A percentile compares a stretch with the other conserved stretches of the same genome.
Evolutionary conservation across 2,888 invertebrate genomes (phyloP).

Genomic region (Aspidiotus rigidus): DNA sequence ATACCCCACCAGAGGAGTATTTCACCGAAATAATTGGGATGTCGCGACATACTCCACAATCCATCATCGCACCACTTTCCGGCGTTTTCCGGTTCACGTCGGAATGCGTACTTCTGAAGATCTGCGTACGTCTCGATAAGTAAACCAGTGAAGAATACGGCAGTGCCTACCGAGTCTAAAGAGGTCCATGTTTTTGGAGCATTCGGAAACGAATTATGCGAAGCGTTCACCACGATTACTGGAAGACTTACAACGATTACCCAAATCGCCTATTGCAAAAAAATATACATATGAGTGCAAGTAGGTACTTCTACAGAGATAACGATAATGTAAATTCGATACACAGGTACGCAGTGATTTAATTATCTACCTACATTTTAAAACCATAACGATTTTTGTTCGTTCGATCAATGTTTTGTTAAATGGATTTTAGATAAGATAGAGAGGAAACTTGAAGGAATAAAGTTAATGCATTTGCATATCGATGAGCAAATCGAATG

Average conservation of each 20-base stretch:
- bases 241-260: slow-evolving; percentile 84
- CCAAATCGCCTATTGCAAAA: slow-evolving; percentile 71
- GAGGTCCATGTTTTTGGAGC: slow-evolving; percentile 74
- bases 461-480: too few relatives aligned
- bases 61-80: slow-evolving; percentile 90
- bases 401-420: too few relatives aligned
- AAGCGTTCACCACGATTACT: slow-evolving; percentile 82
- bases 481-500: too few relatives aligned
- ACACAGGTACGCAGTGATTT: too few relatives aligned
- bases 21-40: slow-evolving; percentile 93
- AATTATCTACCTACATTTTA: too few relatives aligned
- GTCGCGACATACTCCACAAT: slow-evolving; percentile 77
- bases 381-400: too few relatives aligned
- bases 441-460: too few relatives aligned
- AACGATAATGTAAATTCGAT: too few relatives aligned
- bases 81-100: slow-evolving; percentile 77
- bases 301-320: too few relatives aligned
- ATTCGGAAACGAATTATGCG: slow-evolving; percentile 62
- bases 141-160: slow-evolving; percentile 74
- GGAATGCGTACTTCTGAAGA: slow-evolving; percentile 82
- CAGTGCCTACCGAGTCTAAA: slow-evolving; percentile 74
- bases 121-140: slow-evolving; percentile 84
- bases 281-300: background rate
- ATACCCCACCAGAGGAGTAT: slow-evolving; percentile 90
- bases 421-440: too few relatives aligned